Percentiles rank a stretch among this genome's conserved stretches.
Conservation (phyloP, 2,113 vertebrate genomes). For the Dasypus novemcinctus region DNA sequence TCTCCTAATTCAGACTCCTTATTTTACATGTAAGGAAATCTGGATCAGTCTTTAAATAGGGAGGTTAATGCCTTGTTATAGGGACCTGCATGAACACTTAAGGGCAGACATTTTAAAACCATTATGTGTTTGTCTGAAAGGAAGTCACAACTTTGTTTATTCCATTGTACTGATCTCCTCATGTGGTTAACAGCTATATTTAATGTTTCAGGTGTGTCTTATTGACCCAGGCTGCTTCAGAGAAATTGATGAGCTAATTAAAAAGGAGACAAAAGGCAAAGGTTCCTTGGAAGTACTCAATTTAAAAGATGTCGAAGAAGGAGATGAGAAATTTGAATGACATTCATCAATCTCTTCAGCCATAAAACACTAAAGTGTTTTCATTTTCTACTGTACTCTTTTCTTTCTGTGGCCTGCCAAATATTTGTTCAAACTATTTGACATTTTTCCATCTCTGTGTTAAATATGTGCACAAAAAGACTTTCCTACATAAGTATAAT, state of each 20-base stretch:
- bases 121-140: background rate
- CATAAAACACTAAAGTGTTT: background rate
- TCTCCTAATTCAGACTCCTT: background rate
- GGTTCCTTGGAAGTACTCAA: constrained; percentile 94
- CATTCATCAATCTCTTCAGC: background rate
- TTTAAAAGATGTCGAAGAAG: constrained; percentile 97
- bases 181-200: background rate
- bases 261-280: constrained; percentile 94
- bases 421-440: constrained; percentile 57
- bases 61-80: background rate
- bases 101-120: background rate
- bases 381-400: background rate
- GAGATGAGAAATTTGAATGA: constrained; percentile 94
- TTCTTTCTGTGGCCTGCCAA: constrained; percentile 69
- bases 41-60: background rate
- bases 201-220: constrained; percentile 89
- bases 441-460: constrained; percentile 52
- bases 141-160: background rate
- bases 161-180: background rate
- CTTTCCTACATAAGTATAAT: background rate
- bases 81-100: background rate
- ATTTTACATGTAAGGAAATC: background rate
- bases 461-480: background rate
- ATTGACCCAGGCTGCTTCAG: constrained; percentile 97
- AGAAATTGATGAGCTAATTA: constrained; percentile 96